phyloP scores from a whole-genome alignment of 1,140 invertebrate species.

The Hylaeus volcanicus region DNA sequence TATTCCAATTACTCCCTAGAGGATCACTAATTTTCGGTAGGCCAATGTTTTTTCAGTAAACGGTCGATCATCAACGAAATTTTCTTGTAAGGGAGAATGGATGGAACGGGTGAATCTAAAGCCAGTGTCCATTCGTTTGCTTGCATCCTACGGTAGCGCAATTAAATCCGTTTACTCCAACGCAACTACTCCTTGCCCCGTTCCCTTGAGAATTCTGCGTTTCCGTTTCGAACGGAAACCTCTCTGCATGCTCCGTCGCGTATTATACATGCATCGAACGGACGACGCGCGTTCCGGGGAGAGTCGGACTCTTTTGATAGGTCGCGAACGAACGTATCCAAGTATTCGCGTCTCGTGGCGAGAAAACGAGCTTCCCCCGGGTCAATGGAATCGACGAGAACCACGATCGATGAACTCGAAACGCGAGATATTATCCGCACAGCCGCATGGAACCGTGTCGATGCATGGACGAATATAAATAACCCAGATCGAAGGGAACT shows the following conservation, averaged over 20 bases:
- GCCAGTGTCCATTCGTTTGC: no score
- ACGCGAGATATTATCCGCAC: neutral
- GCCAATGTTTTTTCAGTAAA: no score
- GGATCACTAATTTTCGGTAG: no score
- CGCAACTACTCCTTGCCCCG: neutral
- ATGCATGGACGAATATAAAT: constrained; percentile 19
- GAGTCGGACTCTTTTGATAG: neutral
- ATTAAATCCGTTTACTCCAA: no score
- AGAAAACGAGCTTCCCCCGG: constrained; percentile 3
- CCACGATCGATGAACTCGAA: constrained; percentile 37
- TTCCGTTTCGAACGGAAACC: neutral
- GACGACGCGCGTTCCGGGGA: constrained; percentile 21
- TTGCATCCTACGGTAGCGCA: no score
- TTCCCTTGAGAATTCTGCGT: neutral
- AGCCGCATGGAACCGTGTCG: neutral
- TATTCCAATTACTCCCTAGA: no score
- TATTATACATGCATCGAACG: constrained; percentile 35
- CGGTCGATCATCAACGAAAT: no score
- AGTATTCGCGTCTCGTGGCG: neutral
- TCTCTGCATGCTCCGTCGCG: constrained; percentile 13
- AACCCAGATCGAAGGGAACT: neutral
- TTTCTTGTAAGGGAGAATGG: no score
- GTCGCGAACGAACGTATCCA: neutral
- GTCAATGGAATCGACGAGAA: constrained; percentile 26
- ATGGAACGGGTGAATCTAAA: no score